phyloP scores from a whole-genome alignment of 2,888 invertebrate genomes.

The Ommatoiulus sabulosus region DNA sequence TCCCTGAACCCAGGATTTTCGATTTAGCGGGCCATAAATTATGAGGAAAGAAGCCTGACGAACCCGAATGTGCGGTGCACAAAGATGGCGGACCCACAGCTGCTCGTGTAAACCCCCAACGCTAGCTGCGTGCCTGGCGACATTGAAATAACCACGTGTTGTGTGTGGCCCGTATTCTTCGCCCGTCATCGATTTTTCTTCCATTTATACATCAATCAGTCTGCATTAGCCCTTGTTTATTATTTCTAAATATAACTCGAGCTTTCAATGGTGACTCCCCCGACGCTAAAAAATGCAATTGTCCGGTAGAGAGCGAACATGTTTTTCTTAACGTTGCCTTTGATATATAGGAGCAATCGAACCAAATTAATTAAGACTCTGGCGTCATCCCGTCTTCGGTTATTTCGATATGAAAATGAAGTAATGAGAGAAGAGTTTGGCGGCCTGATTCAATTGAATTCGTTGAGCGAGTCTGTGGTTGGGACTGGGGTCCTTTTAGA shows the following conservation, averaged over 20 bases:
- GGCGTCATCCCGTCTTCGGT: not conserved
- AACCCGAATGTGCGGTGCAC: too few species aligned
- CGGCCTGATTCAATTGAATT: not conserved
- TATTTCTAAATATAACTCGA: constrained; percentile 1
- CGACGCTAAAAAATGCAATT: not conserved
- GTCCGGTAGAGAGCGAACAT: not conserved
- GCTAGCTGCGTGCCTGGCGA: not conserved
- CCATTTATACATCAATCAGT: constrained; percentile 2
- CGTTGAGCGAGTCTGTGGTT: not conserved
- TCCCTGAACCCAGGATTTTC: too few species aligned
- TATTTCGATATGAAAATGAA: not conserved
- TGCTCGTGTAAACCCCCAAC: too few species aligned
- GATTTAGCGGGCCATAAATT: too few species aligned
- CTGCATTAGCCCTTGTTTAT: constrained; percentile 22
- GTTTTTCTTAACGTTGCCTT: not conserved
- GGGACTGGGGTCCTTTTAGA: too few species aligned
- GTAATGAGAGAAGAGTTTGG: not conserved
- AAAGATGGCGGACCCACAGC: too few species aligned
- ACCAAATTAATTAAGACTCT: not conserved
- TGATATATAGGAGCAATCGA: not conserved
- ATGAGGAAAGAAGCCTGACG: too few species aligned
- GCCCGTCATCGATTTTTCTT: constrained; percentile 9
- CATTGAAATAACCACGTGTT: constrained; percentile 25
- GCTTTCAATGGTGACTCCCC: not conserved
- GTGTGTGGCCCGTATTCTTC: constrained; percentile 5